phyloP scores from a whole-genome alignment of 2,888 invertebrate species.

The Pocota personata region DNA sequence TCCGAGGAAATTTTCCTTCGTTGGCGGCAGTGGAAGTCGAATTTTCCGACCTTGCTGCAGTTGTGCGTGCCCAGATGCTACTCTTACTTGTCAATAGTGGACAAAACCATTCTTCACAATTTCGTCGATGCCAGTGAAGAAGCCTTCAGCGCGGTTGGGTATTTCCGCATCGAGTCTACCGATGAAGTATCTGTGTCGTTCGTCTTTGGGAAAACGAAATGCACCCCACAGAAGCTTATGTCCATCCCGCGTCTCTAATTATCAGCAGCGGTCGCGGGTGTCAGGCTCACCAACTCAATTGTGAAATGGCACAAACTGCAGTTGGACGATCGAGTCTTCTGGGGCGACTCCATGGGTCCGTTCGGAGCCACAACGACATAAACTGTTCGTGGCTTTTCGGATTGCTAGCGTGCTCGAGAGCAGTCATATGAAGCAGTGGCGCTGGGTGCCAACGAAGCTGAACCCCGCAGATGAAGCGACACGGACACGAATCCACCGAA shows the following conservation, averaged over 20 bases:
- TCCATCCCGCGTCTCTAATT: constrained; percentile 21
- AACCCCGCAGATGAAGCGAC: background rate
- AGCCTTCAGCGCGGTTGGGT: constrained; percentile 6
- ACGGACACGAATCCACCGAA: background rate
- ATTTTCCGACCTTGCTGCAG: background rate
- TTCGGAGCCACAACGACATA: background rate
- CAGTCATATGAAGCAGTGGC: background rate
- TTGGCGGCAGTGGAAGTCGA: constrained; percentile 11
- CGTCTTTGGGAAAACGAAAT: background rate
- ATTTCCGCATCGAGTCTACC: background rate
- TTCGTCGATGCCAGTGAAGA: background rate
- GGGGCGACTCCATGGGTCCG: background rate
- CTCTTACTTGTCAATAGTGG: background rate
- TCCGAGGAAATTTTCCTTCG: background rate
- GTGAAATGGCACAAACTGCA: background rate
- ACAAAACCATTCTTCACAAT: background rate
- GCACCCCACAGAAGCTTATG: background rate
- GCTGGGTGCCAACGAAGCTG: background rate
- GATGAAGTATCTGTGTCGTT: background rate
- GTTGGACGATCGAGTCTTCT: background rate
- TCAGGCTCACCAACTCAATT: background rate
- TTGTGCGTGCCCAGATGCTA: background rate
- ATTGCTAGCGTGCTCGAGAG: background rate
- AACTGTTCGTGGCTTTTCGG: background rate
- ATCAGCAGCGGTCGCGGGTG: background rate